Base-by-base conservation (phyloP, 2,888 invertebrate species). In the Drosophila cognata region DNA sequence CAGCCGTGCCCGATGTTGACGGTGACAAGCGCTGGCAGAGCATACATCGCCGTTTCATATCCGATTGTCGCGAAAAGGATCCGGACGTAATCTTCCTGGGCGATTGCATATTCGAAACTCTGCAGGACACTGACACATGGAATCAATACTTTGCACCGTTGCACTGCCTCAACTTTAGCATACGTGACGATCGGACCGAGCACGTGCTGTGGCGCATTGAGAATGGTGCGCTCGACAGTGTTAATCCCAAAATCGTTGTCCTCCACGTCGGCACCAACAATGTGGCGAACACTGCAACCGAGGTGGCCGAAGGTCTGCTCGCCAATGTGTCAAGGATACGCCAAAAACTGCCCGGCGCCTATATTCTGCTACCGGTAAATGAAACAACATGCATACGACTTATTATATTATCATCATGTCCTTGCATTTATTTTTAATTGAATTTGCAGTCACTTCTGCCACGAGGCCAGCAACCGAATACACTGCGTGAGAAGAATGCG, bases 1-100 rank as follows among this genome's bases (percentile, higher is more conserved):
- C 95, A 76, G 95, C 96, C 77, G 95, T 96, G 83, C 95, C 95
- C 91, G 97, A 98, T 94, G 94, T 94, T 53, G 96, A 97, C 89
- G 97, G 97, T 59, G 98, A 98, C 94, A 96, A 96, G 89, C 94
- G 98, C 90, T 80, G 85, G 89, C 78, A 80, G 55, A 91, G 92
- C 71, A 91, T 92, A 79, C 98, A 98, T 92, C 96, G 97, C 88
- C 94, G 97, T 85, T 98, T 97, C 93, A 94, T 98, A 66, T 95
- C 95, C 16, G 97, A 98, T 92, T 96, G 97, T 10, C 96, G 96
- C 92, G 98, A 97, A 88, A 96, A 97, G 93, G 98, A 98, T 93
- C 98, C 97, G 18, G 98, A 98, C 92, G 97, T 98, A 36, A 95
- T 98, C 83, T 97, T 98, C 89, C 95, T 98, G 77, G 98, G 98